phyloP scores from a whole-genome alignment of 1,140 invertebrate species.

The Drosophila arizonae region DNA sequence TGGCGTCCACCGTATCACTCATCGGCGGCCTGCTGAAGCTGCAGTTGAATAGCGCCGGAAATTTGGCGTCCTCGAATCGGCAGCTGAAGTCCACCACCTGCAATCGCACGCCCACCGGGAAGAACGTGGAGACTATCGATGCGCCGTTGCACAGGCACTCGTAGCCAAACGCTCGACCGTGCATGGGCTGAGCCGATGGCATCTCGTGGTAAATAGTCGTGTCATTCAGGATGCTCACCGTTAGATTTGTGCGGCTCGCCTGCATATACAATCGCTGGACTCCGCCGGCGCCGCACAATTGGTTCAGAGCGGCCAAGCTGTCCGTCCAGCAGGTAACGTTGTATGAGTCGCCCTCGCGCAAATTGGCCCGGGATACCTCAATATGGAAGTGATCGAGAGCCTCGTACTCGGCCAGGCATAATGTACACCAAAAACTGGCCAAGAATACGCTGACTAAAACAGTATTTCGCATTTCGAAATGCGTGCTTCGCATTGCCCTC shows the following conservation, averaged over 20 bases:
- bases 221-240: neutral
- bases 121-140: neutral
- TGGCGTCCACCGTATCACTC: neutral
- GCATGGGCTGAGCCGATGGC: neutral
- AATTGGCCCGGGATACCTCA: neutral
- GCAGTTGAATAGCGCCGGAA: neutral
- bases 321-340: slow-evolving; percentile 2
- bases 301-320: neutral
- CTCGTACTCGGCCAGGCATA: neutral
- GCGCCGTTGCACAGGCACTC: slow-evolving; percentile 1
- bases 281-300: neutral
- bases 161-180: neutral
- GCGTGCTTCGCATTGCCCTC: neutral
- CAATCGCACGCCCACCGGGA: slow-evolving; percentile 8
- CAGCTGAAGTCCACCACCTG: neutral
- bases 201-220: neutral
- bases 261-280: neutral
- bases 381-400: neutral
- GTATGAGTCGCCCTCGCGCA: neutral
- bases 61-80: neutral
- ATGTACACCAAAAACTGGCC: neutral
- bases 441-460: neutral
- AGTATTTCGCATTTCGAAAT: neutral
- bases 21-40: slow-evolving; percentile 2
- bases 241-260: neutral